Conservation (phyloP, 2,113 vertebrate genomes). For the Benitochromis conjunctus region DNA sequence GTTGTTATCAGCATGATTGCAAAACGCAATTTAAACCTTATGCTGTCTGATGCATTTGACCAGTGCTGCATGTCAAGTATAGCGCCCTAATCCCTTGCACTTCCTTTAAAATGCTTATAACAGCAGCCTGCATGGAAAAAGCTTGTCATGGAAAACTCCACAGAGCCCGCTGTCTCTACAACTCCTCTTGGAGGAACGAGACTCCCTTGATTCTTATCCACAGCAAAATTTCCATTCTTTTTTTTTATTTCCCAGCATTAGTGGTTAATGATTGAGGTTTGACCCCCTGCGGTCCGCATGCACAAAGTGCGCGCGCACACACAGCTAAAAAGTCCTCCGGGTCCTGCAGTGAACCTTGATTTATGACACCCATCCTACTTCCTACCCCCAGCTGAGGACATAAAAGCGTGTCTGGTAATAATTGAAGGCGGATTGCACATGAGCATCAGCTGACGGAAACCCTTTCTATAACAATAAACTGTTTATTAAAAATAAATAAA, state of each 20-base stretch:
- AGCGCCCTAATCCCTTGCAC: constrained; percentile 14
- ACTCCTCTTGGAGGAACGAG: not conserved
- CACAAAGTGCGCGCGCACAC: not conserved
- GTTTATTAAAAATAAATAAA: not conserved
- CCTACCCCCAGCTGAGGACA: constrained; percentile 70
- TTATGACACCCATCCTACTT: constrained; percentile 70
- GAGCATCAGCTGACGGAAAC: constrained; percentile 43
- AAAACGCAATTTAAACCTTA: not conserved
- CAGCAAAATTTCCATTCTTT: not conserved
- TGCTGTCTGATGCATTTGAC: not conserved
- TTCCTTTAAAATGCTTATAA: constrained; percentile 5
- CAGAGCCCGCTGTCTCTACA: constrained; percentile 23
- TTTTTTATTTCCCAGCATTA: constrained; percentile 20
- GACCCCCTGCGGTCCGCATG: constrained; percentile 14
- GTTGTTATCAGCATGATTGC: not conserved
- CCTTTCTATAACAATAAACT: not conserved
- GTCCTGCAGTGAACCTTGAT: constrained; percentile 70
- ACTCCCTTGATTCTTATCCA: not conserved
- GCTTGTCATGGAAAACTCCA: constrained; percentile 34
- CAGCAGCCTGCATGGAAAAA: constrained; percentile 43
- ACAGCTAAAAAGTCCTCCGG: constrained; percentile 12
- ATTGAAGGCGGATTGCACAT: constrained; percentile 36
- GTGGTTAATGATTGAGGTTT: constrained; percentile 73
- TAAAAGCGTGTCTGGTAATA: constrained; percentile 51
- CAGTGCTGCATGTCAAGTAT: not conserved